Evolutionary conservation across 2,888 invertebrate species (phyloP).

Genomic region (Pocota personata): DNA sequence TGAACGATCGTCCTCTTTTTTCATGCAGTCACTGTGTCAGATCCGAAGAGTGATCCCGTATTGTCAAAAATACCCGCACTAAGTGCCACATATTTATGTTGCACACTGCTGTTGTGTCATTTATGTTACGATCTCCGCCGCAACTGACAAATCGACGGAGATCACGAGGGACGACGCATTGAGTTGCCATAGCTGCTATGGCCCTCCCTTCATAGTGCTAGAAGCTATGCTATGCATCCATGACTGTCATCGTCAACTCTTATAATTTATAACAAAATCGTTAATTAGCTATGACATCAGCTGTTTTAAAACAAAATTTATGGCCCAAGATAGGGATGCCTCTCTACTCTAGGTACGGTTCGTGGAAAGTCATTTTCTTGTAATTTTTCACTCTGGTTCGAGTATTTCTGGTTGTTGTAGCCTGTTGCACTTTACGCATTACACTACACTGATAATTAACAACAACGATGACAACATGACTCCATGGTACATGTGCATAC

Average conservation of each 20-base stretch:
- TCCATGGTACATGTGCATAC: constrained; percentile 20
- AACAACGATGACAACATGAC: constrained; percentile 68
- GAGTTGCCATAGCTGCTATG: constrained; percentile 2
- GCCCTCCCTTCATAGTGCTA: constrained; percentile 9
- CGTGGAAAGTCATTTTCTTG: constrained; percentile 52
- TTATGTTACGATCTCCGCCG: constrained; percentile 44
- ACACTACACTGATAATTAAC: constrained; percentile 64
- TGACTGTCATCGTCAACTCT: constrained; percentile 68
- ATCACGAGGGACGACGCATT: constrained; percentile 3
- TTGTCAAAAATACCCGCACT: constrained; percentile 73
- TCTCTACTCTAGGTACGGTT: constrained; percentile 34
- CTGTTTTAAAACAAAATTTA: constrained; percentile 75
- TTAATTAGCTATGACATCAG: constrained; percentile 83
- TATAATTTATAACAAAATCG: constrained; percentile 81
- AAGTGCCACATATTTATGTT: constrained; percentile 72
- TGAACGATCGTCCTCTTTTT: constrained; percentile 50
- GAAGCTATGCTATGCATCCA: constrained; percentile 50
- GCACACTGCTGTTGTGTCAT: constrained; percentile 66
- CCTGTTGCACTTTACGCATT: constrained; percentile 67
- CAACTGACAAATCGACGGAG: constrained; percentile 48
- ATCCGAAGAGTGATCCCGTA: constrained; percentile 65
- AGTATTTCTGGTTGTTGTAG: constrained; percentile 41
- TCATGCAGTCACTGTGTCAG: constrained; percentile 53
- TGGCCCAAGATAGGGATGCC: constrained; percentile 43
- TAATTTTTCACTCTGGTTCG: constrained; percentile 48